These are phyloP conservation scores for Scotopteryx bipunctaria DNA, from an alignment of 2,888 invertebrate species.

Conservation along the genomic window DNA sequence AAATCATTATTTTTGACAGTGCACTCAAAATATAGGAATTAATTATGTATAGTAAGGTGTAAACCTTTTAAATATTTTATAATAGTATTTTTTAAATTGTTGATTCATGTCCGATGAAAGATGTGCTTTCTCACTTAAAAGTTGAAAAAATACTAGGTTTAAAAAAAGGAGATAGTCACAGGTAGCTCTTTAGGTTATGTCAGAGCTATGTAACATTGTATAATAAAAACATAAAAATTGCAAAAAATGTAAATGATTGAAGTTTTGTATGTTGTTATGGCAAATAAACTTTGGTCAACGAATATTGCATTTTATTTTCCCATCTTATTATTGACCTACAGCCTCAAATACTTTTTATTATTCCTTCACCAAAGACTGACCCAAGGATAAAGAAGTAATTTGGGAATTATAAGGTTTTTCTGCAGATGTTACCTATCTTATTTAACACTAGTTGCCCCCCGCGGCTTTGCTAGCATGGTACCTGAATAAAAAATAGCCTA, in stretches of 20 bases:
- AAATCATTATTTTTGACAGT: conserved; percentile 60
- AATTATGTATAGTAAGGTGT: conserved; percentile 48
- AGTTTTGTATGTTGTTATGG: conserved; percentile 62
- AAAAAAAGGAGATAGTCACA: conserved; percentile 70
- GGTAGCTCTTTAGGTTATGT: conserved; percentile 64
- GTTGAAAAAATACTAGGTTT: conserved; percentile 56
- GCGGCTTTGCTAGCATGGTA: too few species aligned
- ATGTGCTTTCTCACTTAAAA: conserved; percentile 65
- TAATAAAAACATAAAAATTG: conserved; percentile 77
- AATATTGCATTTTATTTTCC: conserved; percentile 56
- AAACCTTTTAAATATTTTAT: conserved; percentile 62
- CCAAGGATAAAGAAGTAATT: too few species aligned
- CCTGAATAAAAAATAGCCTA: too few species aligned
- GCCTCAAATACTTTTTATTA: too few species aligned
- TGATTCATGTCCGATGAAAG: conserved; percentile 60
- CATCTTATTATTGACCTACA: too few species aligned
- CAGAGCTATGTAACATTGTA: conserved; percentile 69
- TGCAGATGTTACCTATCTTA: too few species aligned
- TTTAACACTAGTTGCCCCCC: too few species aligned
- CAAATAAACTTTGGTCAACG: conserved; percentile 71
- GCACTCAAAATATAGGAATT: conserved; percentile 52
- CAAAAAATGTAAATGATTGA: conserved; percentile 70
- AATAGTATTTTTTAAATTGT: conserved; percentile 70
- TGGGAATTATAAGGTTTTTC: too few species aligned
- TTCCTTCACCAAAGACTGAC: too few species aligned